Conservation (phyloP, 2,797 vertebrate genomes). For the Propithecus deckenii region DNA sequence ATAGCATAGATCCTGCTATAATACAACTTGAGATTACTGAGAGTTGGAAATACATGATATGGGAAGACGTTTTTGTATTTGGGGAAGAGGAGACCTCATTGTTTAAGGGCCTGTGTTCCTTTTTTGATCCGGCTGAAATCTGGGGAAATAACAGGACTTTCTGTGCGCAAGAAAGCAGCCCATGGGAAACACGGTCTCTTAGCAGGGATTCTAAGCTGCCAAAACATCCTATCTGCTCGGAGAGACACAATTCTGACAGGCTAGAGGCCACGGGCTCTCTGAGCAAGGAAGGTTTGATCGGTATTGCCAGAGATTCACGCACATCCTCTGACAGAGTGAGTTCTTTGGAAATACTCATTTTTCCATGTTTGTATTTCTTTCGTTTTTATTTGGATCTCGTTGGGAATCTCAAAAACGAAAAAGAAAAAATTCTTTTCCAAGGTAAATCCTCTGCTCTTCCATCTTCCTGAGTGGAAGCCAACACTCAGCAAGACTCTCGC, state of each 20-base stretch:
- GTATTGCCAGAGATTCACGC: background rate
- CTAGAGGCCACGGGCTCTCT: conserved; percentile 54
- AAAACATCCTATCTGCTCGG: conserved; percentile 45
- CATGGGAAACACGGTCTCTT: background rate
- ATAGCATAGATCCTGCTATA: fast-evolving
- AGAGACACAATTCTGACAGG: conserved; percentile 51
- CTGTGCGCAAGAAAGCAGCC: conserved; percentile 42
- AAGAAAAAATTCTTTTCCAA: background rate
- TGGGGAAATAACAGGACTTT: background rate
- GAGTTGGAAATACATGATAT: background rate
- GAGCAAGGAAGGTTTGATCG: conserved; percentile 45
- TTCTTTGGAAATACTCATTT: conserved; percentile 29
- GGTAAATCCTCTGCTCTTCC: conserved; percentile 31
- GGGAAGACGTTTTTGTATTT: background rate
- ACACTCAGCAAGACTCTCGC: background rate
- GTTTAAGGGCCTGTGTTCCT: background rate
- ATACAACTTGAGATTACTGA: fast-evolving
- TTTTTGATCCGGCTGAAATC: background rate
- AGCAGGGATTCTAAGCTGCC: background rate
- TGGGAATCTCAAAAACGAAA: conserved; percentile 46
- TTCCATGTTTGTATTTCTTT: background rate
- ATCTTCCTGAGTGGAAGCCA: conserved; percentile 46
- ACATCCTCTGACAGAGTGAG: background rate
- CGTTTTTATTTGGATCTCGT: background rate
- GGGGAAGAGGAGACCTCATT: background rate